A percentile compares a stretch with the other conserved stretches of the same genome.
Conservation (phyloP, 2,113 vertebrate genomes). For the Nothocercus nigrocapillus region DNA sequence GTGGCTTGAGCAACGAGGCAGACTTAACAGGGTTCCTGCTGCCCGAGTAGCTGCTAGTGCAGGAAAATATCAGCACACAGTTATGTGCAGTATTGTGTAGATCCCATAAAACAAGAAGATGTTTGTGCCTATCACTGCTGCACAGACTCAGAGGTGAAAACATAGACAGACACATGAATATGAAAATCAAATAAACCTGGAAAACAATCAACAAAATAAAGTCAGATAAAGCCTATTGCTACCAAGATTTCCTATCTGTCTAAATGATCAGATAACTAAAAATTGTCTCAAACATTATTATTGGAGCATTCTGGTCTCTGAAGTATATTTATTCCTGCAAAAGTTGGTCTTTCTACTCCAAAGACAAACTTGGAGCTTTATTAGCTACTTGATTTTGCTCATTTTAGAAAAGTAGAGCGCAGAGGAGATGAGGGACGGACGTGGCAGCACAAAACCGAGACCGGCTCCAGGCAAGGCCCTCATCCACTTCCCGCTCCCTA, state of each 20-base stretch:
- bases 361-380: not conserved
- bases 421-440: fast-evolving
- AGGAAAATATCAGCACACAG: too few relatives aligned
- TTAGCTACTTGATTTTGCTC: not conserved
- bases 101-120: too few relatives aligned
- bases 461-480: not conserved
- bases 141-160: too few relatives aligned
- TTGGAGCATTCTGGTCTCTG: not conserved
- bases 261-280: not conserved
- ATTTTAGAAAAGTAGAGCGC: too few relatives aligned
- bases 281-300: not conserved
- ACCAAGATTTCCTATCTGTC: not conserved
- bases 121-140: too few relatives aligned
- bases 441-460: not conserved
- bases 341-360: not conserved
- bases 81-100: too few relatives aligned
- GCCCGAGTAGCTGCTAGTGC: too few relatives aligned
- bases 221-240: not conserved
- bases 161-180: too few relatives aligned
- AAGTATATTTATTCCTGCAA: not conserved
- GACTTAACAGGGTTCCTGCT: too few relatives aligned
- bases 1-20: too few relatives aligned
- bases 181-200: too few relatives aligned
- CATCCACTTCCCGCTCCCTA: not conserved
- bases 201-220: too few relatives aligned